phyloP scores from a whole-genome alignment of 2,113 vertebrate genomes.

The Deroptyus accipitrinus region DNA sequence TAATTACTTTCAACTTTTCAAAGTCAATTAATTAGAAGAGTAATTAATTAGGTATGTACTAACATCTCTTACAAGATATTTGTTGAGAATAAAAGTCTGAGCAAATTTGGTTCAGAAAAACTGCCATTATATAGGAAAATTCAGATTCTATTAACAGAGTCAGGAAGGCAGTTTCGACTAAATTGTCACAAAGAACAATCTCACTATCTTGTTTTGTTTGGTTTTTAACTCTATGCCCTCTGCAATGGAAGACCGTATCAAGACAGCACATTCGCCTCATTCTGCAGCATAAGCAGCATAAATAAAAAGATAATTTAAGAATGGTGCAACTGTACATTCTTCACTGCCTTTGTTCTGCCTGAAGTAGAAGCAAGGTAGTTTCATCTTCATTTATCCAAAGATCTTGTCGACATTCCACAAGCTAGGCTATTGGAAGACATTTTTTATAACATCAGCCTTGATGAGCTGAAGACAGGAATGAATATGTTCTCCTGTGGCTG shows the following conservation, averaged over 20 bases:
- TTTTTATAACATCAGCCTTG: neutral
- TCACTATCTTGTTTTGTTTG: neutral
- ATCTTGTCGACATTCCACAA: neutral
- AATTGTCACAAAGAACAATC: neutral
- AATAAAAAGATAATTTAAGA: neutral
- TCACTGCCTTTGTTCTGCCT: neutral
- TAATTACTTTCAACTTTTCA: neutral
- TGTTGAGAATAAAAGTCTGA: neutral
- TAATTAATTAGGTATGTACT: neutral
- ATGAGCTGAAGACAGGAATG: neutral
- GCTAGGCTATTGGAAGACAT: neutral
- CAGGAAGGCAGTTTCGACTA: neutral
- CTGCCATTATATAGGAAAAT: neutral
- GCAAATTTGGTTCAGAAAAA: neutral
- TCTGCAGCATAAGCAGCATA: neutral
- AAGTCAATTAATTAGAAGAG: neutral
- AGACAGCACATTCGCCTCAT: neutral
- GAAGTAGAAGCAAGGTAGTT: neutral
- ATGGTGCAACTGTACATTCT: neutral
- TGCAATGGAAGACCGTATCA: neutral
- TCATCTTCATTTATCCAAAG: conserved; percentile 2
- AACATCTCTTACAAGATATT: neutral
- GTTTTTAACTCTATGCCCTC: neutral
- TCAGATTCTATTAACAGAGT: neutral
- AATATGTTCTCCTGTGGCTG: neutral